Percentiles rank a stretch among this genome's conserved stretches.
phyloP scores from a whole-genome alignment of 2,888 invertebrate species.

The Syrista parreyssii region DNA sequence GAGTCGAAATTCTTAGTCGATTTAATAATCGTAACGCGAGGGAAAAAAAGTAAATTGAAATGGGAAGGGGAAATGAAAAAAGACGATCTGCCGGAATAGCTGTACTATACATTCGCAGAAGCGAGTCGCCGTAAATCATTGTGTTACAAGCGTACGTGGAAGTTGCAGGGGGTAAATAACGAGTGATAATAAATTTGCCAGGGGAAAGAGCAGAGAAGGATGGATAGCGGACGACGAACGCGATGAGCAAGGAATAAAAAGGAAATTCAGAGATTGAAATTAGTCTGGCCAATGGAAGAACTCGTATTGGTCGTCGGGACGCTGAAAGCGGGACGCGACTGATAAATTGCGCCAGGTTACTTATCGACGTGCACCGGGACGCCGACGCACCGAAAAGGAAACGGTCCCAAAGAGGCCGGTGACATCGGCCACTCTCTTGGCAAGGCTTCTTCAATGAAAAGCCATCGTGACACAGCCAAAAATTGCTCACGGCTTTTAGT shows the following conservation, averaged over 20 bases:
- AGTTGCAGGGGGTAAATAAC: slow-evolving; percentile 28
- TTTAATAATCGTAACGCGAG: neutral
- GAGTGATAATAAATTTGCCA: slow-evolving; percentile 35
- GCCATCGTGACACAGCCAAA: neutral
- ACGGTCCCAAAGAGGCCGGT: neutral
- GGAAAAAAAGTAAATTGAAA: slow-evolving; percentile 42
- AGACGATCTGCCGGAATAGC: neutral
- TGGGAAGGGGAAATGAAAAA: slow-evolving; percentile 13
- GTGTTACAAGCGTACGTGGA: neutral
- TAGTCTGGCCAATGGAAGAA: neutral
- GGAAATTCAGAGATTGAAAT: slow-evolving; percentile 1
- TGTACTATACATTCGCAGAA: neutral
- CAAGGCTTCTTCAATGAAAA: neutral
- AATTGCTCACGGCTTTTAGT: neutral
- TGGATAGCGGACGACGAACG: neutral
- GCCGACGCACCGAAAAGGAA: neutral
- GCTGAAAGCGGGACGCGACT: neutral
- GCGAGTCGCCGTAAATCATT: neutral
- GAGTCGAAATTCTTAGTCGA: neutral
- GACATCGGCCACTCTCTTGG: neutral
- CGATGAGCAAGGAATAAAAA: neutral
- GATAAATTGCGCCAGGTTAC: neutral
- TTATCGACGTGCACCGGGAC: neutral
- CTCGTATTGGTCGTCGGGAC: neutral
- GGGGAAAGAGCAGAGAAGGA: slow-evolving; percentile 15